Evolutionary conservation across 2,113 vertebrate species (phyloP), one percentile per base, ranked within the genome.

Genomic region (Empidonax alnorum): DNA sequence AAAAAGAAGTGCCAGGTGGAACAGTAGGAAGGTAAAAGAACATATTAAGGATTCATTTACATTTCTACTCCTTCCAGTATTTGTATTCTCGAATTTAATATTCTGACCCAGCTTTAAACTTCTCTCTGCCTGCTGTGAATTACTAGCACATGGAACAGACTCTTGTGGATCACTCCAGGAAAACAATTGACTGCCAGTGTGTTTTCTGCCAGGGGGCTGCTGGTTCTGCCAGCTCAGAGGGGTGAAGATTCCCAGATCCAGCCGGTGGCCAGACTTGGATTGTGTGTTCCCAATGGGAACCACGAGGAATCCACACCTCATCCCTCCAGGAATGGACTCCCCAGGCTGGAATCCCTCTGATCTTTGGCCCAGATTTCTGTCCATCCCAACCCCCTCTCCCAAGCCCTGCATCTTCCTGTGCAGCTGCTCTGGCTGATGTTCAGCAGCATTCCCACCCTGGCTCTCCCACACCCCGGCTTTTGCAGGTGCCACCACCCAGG

Each of bases 261-360:
- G 14, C 4, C 67, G 39, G 24, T 0, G 37, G 16, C 25, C 58
- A 68, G 10, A 7, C 27, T 47, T 63, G 49, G 19, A 20, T 0
- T 44, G 1, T 35, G 4, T 25, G 30, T 63, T 68, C 56, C 42
- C 55, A 31, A 3, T 5, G 42, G 15, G 39, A 12, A 85, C 16
- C 44, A 49, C 0, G 0, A 21, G 65, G 35, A 42, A 44, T 42
- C 31, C 20, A 28, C 28, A 5, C 1, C 37, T 74, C 10, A 2
- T 56, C 10, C 8, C 10, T 84, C 15, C 19, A 53, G 39, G 19
- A 71, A 13, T 9, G 21, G 23, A 4, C 16, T 73, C 1, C 0
- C 2, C 20, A 49, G 12, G 9, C 24, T 56, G 2, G 0, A 16
- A 23, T 10, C 24, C 35, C 37, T 41, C 23, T 24, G 50, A 5